A percentile compares a stretch with the other conserved stretches of the same genome.
These are phyloP conservation scores for Orius insidiosus DNA, from an alignment of 1,140 invertebrate species.

Conservation along the genomic window DNA sequence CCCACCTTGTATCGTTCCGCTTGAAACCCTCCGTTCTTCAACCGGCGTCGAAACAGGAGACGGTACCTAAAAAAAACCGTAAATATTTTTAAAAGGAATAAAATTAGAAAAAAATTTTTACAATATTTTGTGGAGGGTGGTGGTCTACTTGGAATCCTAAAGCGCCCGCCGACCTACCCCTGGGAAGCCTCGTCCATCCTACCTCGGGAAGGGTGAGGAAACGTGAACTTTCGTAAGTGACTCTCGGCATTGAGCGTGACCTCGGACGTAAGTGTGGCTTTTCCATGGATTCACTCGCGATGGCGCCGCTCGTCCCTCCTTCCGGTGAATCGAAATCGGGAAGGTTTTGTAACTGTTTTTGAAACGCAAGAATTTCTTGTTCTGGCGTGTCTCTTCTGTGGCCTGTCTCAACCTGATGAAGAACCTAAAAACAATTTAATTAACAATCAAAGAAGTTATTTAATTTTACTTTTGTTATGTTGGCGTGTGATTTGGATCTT, in stretches of 20 bases:
- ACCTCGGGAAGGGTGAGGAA: slow-evolving; percentile 26
- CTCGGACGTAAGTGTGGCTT: slow-evolving; percentile 25
- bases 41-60: slow-evolving; percentile 22
- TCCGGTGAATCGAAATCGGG: slow-evolving; percentile 29
- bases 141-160: slow-evolving; percentile 17
- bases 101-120: slow-evolving; percentile 1
- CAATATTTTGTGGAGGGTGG: slow-evolving; percentile 2
- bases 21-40: slow-evolving; percentile 19
- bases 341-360: slow-evolving; percentile 34
- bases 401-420: slow-evolving; percentile 2
- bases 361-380: slow-evolving; percentile 33
- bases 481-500: slow-evolving; percentile 25
- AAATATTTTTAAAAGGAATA: neutral
- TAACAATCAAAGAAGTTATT: neutral
- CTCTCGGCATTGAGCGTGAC: slow-evolving; percentile 33
- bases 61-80: slow-evolving; percentile 3
- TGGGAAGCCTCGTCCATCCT: slow-evolving; percentile 20
- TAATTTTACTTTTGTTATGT: slow-evolving; percentile 24
- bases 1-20: slow-evolving; percentile 16
- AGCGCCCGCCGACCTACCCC: slow-evolving; percentile 23
- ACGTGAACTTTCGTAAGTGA: slow-evolving; percentile 26
- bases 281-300: slow-evolving; percentile 17
- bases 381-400: slow-evolving; percentile 25
- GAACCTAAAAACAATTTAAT: slow-evolving; percentile 7
- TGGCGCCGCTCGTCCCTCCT: slow-evolving; percentile 16